Evolutionary conservation across 2,113 vertebrate species (phyloP), one percentile per base, ranked within the genome.

Genomic region (Datnioides undecimradiatus): DNA sequence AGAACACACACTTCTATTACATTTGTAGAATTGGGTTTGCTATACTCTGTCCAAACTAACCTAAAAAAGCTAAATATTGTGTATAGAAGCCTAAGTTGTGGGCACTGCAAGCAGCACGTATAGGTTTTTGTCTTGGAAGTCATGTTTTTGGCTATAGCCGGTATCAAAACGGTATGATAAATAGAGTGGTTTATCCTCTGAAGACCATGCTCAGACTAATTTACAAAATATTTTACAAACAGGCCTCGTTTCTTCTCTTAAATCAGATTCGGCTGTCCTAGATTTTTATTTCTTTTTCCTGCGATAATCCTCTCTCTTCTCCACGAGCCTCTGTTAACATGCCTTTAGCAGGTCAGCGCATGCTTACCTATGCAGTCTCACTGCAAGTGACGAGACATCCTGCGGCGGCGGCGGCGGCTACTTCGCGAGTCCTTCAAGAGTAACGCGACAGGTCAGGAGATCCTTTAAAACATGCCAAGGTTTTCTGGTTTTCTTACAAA

Each of bases 161-260:
- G 81, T 90, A 80, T 91, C 62, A 83, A 87, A 88, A 85, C 34
- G 12, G 73, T 62, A 41, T 83, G 82, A 81, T 88, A 82, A 84
- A 91, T 87, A 87, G 79, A 88, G 86, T 74, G 83, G 86, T 77
- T 90, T 69, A 79, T 85, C 84, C 86, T 92, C 80, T 79, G 89
- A 83, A 86, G 73, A 89, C 86, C 88, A 87, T 85, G 87, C 91
- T 58, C 57, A 84, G 57, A 81, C 63, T 80, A 75, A 73, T 86
- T 88, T 90, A 91, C 86, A 92, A 66, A 70, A 88, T 87, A 90
- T 84, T 80, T 86, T 90, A 93, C 91, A 92, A 87, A 80, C 84
- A 48, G 69, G 75, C 65, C 64, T 73, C 41, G 16, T 49, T 29
- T 11, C 34, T 12, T 27, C 55, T 55, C 73, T 29, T 46, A 16